Base-by-base conservation (phyloP, 92 coral and sea anemone species). In the Bergia puertoricense region DNA sequence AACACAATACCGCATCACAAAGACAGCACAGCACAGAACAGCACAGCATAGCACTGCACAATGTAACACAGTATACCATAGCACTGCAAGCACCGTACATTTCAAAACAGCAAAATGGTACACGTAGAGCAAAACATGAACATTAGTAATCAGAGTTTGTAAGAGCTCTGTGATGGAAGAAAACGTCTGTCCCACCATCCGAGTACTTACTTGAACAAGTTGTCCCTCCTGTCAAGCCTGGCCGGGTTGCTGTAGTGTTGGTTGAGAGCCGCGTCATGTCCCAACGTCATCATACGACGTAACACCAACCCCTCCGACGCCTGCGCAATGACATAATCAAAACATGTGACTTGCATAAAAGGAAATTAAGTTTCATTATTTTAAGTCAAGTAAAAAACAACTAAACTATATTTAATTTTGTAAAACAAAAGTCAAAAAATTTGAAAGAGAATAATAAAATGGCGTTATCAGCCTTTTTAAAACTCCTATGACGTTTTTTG, bases 241-340 rank as follows among this genome's bases (percentile, higher is more conserved):
- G 95, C 93, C 42, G 98, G 96, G 57, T 89, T 92, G 30, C 88
- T 86, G 80, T 92, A 94, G 90, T 92, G 90, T 75, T 95, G 94
- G 56, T 85, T 90, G 15, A 90, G 68, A 3, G 95, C 94, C 6
- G 73, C 50, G 86, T 94, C 85, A 54, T 93, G 95, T 40, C 95
- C 94, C 37, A 95, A 77, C 41, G 94, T 86, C 93, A 95, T 95
- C 99, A 96, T 96, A 71, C 96, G 98, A 30, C 99, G 95, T 30
- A 96, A 93, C 44, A 92, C 98, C 77, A 95, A 68, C 69, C 99
- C 97, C 46, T 96, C 99, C 5, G 95, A 30, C 0, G 96, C 91
- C 98, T 96, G 86, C 23, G 39, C 36, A 84, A 1, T 18, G 80
- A 51, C 14, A 5, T 40, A 20, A 91, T 81, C 76, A 11, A 37